Conservation (phyloP, 2,113 vertebrate genomes). For the Neomonachus schauinslandi region DNA sequence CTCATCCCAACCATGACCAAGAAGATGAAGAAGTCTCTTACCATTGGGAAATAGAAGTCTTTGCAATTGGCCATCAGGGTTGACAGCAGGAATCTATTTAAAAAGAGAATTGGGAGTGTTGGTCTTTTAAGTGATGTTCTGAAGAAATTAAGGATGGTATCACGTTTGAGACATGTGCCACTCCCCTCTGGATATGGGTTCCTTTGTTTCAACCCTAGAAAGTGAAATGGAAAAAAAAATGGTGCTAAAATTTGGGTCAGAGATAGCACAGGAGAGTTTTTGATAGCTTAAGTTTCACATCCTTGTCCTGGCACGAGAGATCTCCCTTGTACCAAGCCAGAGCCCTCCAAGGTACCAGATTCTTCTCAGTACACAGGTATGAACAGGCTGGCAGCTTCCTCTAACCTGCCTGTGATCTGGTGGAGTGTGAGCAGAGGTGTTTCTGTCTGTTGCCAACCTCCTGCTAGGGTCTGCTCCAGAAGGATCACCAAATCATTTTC, state of each 20-base stretch:
- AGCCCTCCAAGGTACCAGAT: neutral
- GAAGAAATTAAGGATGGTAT: neutral
- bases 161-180: neutral
- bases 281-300: neutral
- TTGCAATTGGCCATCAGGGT: neutral
- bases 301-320: neutral
- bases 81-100: neutral
- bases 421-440: neutral
- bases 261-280: neutral
- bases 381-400: neutral
- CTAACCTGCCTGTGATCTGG: neutral
- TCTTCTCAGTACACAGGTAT: neutral
- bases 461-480: neutral
- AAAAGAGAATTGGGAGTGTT: constrained; percentile 12
- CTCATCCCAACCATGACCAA: constrained; percentile 93
- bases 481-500: neutral
- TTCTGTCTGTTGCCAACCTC: neutral
- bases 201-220: neutral
- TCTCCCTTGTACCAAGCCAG: neutral
- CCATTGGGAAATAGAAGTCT: constrained; percentile 86
- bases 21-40: constrained; percentile 88
- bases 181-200: neutral
- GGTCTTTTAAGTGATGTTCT: neutral
- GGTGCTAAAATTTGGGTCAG: neutral
- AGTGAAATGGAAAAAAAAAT: neutral